Evolutionary conservation across 2,888 invertebrate species (phyloP), one percentile per base, ranked within the genome.

Genomic region (Latheticus oryzae): DNA sequence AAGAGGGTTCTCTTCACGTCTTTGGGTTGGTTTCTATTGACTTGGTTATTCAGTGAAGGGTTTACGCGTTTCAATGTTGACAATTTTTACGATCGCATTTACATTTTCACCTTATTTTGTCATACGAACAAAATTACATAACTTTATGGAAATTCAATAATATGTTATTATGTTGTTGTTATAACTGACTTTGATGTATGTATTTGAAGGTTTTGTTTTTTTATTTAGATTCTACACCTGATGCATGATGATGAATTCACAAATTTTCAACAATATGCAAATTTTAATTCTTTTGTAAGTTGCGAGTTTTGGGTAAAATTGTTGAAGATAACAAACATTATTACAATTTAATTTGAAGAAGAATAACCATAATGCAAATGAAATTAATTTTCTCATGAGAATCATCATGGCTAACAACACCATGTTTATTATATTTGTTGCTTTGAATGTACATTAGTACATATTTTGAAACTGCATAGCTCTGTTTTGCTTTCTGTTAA

Each of bases 1-100:
- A 48, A 11, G 26, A 47, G 62, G 63, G 56, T 51, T 50, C 48
- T 58, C 55, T 58, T 58, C 51, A 51, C 54, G 38, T 50, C 56
- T 58, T 51, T 61, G 24, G 21, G 19, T 13, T 37, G 37, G 17
- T 47, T 33, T 43, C 15, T 23, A 13, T 5, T 21, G 13, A 24
- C n/a, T 17, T 3, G 5, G 13, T n/a, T n/a, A n/a, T n/a, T n/a
- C n/a, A 38, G 40, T 40, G 26, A 24, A 40, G 24, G 40, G 40
- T 23, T 40, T 24, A n/a, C n/a, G n/a, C n/a, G n/a, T 35, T 35
- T 35, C 30, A 30, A 30, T 8, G 33, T 16, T 33, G 15, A 17
- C 33, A 33, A 28, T 28, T 5, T 28, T 38, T 17, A 35, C 16
- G 35, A 38, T 21, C 38, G 17, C 38, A 19, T 38, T 35, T 35